Evolutionary conservation across 2,888 invertebrate species (phyloP), one percentile per base, ranked within the genome.

Genomic region (Platycnemis pennipes): DNA sequence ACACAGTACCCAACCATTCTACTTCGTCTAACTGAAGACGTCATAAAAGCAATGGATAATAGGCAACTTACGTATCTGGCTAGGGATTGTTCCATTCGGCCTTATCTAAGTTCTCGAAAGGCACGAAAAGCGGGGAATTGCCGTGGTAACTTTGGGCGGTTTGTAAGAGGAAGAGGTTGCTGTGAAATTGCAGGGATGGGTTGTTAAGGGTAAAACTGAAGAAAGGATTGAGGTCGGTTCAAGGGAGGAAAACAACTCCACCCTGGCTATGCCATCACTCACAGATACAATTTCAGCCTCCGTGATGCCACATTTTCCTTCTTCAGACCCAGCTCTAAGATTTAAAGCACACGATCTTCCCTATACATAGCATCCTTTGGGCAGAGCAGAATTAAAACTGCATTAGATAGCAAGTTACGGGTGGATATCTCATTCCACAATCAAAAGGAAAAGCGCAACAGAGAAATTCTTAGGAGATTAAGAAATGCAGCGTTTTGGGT

Each of bases 191-290:
- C 44, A 56, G 63, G 63, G 42, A 11, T 53, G 42, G 56, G 63
- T 56, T 7, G 63, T n/a, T n/a, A 44, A 26, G 13, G 91, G 91
- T 63, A 91, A 91, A 31, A 91, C n/a, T 49, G 91, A 91, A 44
- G 91, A 91, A 44, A 91, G 63, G 44, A 91, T 91, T 69, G 91
- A 91, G n/a, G 91, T 44, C 22, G 91, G 91, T 11, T 56, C 63
- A 63, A 91, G 91, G 44, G 91, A 91, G 42, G 91, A 91, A 91
- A 91, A 44, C 44, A 91, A 91, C 63, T 63, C 56, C 63, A 91
- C 91, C 91, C 49, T 91, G 56, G 56, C n/a, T 13, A 91, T n/a
- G 8, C 91, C 91, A 44, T 91, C 63, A 44, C 91, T 91, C 22
- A 91, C 63, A 69, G 91, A 42, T n/a, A 69, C 63, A 22, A 91